Conservation (phyloP, 2,888 invertebrate species). For the Drosophila demipolita region DNA sequence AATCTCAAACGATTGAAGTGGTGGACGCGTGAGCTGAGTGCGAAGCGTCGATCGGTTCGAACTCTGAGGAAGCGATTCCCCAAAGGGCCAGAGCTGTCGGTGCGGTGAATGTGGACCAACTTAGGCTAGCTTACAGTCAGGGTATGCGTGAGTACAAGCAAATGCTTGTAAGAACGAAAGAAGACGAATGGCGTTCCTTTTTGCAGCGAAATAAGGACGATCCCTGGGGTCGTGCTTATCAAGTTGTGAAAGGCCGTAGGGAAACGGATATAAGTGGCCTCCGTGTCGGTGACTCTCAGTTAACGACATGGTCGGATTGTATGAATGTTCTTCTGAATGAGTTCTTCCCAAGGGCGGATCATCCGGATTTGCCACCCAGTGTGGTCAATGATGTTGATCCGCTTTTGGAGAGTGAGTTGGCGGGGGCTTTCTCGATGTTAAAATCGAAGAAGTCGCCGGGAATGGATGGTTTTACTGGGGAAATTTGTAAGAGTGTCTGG, state of each 20-base stretch:
- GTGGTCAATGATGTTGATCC: background rate
- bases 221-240: slow-evolving; percentile 3
- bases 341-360: background rate
- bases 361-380: background rate
- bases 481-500: background rate
- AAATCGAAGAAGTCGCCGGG: background rate
- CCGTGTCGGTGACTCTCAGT: no score
- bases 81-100: slow-evolving; percentile 1
- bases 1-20: no score
- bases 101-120: no score
- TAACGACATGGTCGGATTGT: no score
- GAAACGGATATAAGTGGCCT: no score
- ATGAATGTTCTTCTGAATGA: no score
- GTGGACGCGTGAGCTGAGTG: no score
- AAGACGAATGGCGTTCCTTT: background rate
- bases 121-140: no score
- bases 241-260: no score
- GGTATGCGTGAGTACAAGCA: no score
- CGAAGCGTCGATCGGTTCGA: no score
- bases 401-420: background rate
- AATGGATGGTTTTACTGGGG: background rate
- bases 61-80: slow-evolving; percentile 9
- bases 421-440: background rate
- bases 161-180: background rate
- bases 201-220: background rate